These are phyloP conservation scores for Galleria mellonella DNA, from an alignment of 1,140 invertebrate species.

Conservation along the genomic window DNA sequence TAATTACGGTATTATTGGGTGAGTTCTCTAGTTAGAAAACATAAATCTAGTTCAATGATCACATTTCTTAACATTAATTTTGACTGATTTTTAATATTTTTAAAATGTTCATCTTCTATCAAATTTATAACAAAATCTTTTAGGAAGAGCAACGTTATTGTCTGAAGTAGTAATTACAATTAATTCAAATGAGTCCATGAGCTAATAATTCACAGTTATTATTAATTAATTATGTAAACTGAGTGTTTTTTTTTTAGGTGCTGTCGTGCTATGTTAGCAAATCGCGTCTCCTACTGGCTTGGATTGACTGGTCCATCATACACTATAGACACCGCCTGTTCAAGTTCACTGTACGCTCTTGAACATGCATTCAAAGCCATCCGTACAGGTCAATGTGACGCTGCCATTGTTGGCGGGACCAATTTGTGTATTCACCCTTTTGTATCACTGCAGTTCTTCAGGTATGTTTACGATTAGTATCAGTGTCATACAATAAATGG, in stretches of 20 bases:
- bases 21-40: constrained; percentile 39
- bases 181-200: constrained; percentile 66
- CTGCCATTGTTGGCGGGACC: constrained; percentile 89
- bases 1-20: constrained; percentile 83
- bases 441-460: neutral
- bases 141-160: too few relatives aligned
- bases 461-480: too few relatives aligned
- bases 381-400: constrained; percentile 85
- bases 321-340: constrained; percentile 92
- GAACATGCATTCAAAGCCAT: constrained; percentile 88
- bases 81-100: too few relatives aligned
- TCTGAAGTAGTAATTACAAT: too few relatives aligned
- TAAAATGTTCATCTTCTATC: too few relatives aligned
- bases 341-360: constrained; percentile 89
- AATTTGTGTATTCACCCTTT: constrained; percentile 90
- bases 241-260: constrained; percentile 71
- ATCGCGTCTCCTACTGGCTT: constrained; percentile 87
- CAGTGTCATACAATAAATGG: too few relatives aligned
- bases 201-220: constrained; percentile 1
- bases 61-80: too few relatives aligned
- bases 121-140: too few relatives aligned
- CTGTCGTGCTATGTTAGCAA: constrained; percentile 91
- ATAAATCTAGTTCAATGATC: too few relatives aligned
- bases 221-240: too few relatives aligned
- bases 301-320: constrained; percentile 86